Evolutionary conservation across 2,888 invertebrate species (phyloP).

Genomic region (Cecidostiba fungosa): DNA sequence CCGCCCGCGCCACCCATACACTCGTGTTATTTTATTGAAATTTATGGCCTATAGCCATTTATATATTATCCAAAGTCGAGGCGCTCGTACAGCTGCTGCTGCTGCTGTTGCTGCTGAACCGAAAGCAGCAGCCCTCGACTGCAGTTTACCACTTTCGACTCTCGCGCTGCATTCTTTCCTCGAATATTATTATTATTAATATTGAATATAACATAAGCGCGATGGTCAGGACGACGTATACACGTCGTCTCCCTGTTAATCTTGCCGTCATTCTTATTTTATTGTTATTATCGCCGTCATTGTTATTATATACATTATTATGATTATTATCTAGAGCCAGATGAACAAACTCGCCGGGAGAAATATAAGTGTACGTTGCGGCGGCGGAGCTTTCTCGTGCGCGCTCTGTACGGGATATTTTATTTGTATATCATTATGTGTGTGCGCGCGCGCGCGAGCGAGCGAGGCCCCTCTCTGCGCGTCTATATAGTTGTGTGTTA

Average conservation of each 20-base stretch:
- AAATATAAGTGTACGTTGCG: conserved; percentile 67
- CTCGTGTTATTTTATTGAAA: conserved; percentile 75
- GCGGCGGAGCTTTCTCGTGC: conserved; percentile 6
- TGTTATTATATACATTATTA: background rate
- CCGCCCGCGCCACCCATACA: conserved; percentile 56
- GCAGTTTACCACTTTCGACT: conserved; percentile 49
- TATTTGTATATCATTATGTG: conserved; percentile 78
- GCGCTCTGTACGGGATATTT: conserved; percentile 70
- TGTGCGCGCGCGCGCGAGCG: conserved; percentile 38
- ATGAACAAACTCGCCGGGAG: conserved; percentile 54
- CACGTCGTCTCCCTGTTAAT: conserved; percentile 21
- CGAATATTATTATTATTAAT: conserved; percentile 50
- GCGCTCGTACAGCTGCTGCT: conserved; percentile 63
- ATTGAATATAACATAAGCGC: conserved; percentile 15
- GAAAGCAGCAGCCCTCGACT: conserved; percentile 30
- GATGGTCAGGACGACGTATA: conserved; percentile 45
- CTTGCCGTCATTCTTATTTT: conserved; percentile 22
- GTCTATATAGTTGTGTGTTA: background rate
- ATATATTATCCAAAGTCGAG: conserved; percentile 67
- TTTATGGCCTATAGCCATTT: conserved; percentile 72
- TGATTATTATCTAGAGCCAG: conserved; percentile 24
- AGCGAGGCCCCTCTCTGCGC: conserved; percentile 66
- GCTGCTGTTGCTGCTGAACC: conserved; percentile 59
- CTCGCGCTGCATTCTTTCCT: conserved; percentile 2
- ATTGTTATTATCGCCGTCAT: background rate